Evolutionary conservation across 2,113 vertebrate species (phyloP).

Genomic region (Nothobranchius furzeri): DNA sequence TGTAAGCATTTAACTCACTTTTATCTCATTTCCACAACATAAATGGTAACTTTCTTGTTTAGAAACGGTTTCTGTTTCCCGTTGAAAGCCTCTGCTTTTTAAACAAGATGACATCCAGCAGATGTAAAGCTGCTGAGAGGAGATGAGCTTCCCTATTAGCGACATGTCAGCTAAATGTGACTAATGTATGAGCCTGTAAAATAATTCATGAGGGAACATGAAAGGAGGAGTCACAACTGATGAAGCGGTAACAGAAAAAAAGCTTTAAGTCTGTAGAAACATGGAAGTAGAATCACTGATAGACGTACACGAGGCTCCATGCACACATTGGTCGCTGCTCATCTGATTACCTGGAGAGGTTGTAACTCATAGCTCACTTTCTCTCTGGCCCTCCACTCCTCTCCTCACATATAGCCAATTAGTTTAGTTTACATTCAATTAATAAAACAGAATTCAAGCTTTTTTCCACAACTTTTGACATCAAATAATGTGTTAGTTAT

Average conservation of each 20-base stretch:
- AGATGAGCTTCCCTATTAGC: constrained; percentile 26
- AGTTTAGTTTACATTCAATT: too few species aligned
- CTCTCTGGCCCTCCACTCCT: neutral
- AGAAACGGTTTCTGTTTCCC: too few species aligned
- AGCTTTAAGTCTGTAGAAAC: constrained; percentile 3
- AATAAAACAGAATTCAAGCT: too few species aligned
- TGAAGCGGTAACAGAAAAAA: constrained; percentile 4
- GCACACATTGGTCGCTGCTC: too few species aligned
- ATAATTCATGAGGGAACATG: constrained; percentile 52
- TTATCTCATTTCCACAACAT: too few species aligned
- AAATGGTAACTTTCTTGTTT: too few species aligned
- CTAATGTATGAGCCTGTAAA: constrained; percentile 33
- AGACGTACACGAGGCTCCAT: too few species aligned
- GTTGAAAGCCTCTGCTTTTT: too few species aligned
- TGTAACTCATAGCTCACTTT: neutral
- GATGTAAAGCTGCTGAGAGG: constrained; percentile 18
- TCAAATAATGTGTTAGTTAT: too few species aligned
- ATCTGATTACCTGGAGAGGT: neutral
- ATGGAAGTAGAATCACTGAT: constrained; percentile 20
- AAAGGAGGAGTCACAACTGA: constrained; percentile 42
- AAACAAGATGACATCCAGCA: constrained; percentile 16
- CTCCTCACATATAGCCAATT: too few species aligned
- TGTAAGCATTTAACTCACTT: constrained; percentile 79
- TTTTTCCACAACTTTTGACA: too few species aligned
- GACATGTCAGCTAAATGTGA: constrained; percentile 36